Evolutionary conservation across 37 sponge, comb jelly and placozoan genomes (phyloP).

Genomic region (Petrosia ficiformis): DNA sequence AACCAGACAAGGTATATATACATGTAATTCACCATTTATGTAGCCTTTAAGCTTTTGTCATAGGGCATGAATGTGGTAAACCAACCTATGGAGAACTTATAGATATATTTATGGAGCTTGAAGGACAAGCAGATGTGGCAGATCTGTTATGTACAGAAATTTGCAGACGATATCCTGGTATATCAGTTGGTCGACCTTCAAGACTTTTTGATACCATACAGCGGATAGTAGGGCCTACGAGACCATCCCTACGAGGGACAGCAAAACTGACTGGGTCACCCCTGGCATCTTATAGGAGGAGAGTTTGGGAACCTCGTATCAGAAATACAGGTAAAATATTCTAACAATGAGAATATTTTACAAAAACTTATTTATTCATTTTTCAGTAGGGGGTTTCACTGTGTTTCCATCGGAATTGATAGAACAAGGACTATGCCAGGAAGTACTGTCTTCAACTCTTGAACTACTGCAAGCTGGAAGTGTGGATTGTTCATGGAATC

Average conservation of each 20-base stretch:
- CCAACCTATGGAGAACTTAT: conserved; percentile 11
- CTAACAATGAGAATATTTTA: not conserved
- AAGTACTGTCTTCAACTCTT: not conserved
- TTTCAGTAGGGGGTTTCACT: not conserved
- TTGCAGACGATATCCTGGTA: conserved; percentile 16
- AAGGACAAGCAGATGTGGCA: not conserved
- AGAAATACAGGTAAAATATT: not conserved
- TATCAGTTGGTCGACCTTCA: conserved; percentile 32
- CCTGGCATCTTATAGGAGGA: conserved; percentile 18
- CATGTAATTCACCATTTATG: not conserved
- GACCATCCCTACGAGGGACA: conserved; percentile 26
- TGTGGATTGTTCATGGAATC: not conserved
- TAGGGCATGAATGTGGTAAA: too few species aligned
- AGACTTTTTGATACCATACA: conserved; percentile 36
- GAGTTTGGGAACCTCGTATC: conserved; percentile 32
- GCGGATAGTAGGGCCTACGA: conserved; percentile 49
- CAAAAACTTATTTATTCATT: not conserved
- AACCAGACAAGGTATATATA: not conserved
- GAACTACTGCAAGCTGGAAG: not conserved
- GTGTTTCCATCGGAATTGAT: conserved; percentile 2
- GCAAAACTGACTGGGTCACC: conserved; percentile 45
- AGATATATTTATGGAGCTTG: not conserved
- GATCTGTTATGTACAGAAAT: not conserved
- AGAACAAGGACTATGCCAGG: conserved; percentile 9
- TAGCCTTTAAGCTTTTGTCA: too few species aligned